Conservation (phyloP, 2,888 invertebrate species). For the Petrophora chlorosata region DNA sequence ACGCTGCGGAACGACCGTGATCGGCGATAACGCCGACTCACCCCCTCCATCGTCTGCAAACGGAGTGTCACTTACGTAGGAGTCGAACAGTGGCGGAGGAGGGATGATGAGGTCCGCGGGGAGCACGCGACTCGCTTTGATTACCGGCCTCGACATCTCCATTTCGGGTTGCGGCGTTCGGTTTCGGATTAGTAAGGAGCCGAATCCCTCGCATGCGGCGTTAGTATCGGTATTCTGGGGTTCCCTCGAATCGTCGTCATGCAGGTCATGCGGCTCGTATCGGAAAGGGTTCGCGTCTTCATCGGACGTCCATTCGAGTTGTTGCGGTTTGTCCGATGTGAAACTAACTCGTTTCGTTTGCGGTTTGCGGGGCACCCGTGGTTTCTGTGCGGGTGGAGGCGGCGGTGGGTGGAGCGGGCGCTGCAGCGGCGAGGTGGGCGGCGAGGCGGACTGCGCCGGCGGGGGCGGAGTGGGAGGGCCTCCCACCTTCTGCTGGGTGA, state of each 20-base stretch:
- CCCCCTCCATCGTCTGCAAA: constrained; percentile 53
- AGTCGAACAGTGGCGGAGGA: constrained; percentile 78
- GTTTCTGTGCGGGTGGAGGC: constrained; percentile 66
- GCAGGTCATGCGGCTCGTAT: constrained; percentile 61
- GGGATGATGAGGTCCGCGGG: constrained; percentile 78
- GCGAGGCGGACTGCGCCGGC: constrained; percentile 46
- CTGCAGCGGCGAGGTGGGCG: constrained; percentile 44
- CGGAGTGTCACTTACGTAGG: constrained; percentile 69
- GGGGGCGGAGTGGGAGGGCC: constrained; percentile 50
- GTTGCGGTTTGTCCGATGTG: constrained; percentile 62
- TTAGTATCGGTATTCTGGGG: constrained; percentile 62
- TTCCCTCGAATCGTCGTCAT: constrained; percentile 53
- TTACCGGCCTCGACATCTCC: constrained; percentile 60
- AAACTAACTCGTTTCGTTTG: constrained; percentile 81
- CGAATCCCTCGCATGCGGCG: constrained; percentile 74
- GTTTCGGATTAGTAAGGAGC: constrained; percentile 73
- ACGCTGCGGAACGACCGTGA: constrained; percentile 70
- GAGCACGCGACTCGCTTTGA: constrained; percentile 61
- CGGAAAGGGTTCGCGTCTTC: constrained; percentile 51
- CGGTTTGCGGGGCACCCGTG: constrained; percentile 78
- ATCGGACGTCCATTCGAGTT: constrained; percentile 47
- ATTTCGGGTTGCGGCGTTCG: constrained; percentile 57
- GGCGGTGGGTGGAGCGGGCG: constrained; percentile 57
- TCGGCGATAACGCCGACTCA: constrained; percentile 60
- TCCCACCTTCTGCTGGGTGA: constrained; percentile 63